Evolutionary conservation across 1,140 invertebrate species (phyloP).

Genomic region (Meloidogyne hapla): DNA sequence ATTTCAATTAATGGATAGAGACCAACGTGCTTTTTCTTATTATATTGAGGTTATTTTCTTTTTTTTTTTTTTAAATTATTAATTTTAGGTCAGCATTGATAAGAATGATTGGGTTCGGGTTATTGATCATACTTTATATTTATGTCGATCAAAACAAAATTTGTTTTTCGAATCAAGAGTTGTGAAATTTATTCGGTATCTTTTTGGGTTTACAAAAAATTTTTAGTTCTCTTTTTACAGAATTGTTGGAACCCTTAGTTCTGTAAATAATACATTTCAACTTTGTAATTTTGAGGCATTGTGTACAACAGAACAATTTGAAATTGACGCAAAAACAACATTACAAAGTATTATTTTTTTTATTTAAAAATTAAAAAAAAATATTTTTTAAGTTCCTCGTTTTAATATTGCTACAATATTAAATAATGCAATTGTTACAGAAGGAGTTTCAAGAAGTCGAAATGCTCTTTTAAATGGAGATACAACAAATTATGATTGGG

Average conservation of each 20-base stretch:
- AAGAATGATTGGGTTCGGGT: constrained; percentile 81
- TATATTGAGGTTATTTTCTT: constrained; percentile 82
- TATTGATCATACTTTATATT: constrained; percentile 84
- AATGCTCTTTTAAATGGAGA: constrained; percentile 96
- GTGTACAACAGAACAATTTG: constrained; percentile 69
- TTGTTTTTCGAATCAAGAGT: constrained; percentile 86
- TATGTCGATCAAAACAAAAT: constrained; percentile 92
- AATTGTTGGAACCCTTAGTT: constrained; percentile 39
- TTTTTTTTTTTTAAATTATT: not conserved
- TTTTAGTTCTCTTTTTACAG: constrained; percentile 33
- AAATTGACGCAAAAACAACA: constrained; percentile 42
- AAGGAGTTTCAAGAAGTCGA: constrained; percentile 84
- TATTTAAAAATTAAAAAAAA: not conserved
- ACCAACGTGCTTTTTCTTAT: constrained; percentile 75
- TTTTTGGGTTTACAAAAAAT: constrained; percentile 18
- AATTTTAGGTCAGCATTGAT: constrained; percentile 74
- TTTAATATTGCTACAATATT: constrained; percentile 88
- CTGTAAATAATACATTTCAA: constrained; percentile 72
- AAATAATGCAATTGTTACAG: constrained; percentile 84
- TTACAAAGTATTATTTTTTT: constrained; percentile 35
- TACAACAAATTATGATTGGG: constrained; percentile 91
- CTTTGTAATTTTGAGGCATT: constrained; percentile 85
- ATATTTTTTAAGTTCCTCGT: constrained; percentile 74
- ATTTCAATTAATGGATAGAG: constrained; percentile 37
- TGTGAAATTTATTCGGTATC: constrained; percentile 68